Evolutionary conservation across 2,797 vertebrate species (phyloP).

Genomic region (Myotis planiceps): DNA sequence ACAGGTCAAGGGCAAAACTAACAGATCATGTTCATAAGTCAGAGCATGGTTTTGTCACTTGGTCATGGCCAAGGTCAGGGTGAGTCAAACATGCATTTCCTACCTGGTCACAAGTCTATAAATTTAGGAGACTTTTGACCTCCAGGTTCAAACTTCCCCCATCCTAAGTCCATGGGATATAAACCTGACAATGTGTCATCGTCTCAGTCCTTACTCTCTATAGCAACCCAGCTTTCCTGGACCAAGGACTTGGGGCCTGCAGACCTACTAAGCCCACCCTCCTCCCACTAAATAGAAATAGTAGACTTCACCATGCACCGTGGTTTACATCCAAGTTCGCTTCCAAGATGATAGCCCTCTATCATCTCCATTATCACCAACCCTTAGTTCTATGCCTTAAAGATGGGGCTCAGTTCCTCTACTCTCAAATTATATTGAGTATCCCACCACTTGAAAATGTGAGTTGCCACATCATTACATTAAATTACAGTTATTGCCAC

Average conservation of each 20-base stretch:
- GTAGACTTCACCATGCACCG: background rate
- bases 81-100: background rate
- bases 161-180: background rate
- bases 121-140: background rate
- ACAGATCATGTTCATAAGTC: background rate
- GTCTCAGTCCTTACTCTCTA: background rate
- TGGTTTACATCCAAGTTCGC: background rate
- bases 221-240: background rate
- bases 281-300: background rate
- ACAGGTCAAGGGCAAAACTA: background rate
- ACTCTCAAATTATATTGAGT: background rate
- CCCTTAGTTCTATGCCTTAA: background rate
- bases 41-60: background rate
- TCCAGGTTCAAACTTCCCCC: background rate
- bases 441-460: background rate
- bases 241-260: background rate
- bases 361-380: background rate
- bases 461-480: background rate
- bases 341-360: background rate
- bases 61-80: background rate
- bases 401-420: background rate
- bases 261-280: background rate
- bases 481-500: background rate
- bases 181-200: background rate
- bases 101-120: background rate